These are phyloP conservation scores for Fratercula arctica DNA, from an alignment of 2,797 vertebrate species.

Conservation along the genomic window DNA sequence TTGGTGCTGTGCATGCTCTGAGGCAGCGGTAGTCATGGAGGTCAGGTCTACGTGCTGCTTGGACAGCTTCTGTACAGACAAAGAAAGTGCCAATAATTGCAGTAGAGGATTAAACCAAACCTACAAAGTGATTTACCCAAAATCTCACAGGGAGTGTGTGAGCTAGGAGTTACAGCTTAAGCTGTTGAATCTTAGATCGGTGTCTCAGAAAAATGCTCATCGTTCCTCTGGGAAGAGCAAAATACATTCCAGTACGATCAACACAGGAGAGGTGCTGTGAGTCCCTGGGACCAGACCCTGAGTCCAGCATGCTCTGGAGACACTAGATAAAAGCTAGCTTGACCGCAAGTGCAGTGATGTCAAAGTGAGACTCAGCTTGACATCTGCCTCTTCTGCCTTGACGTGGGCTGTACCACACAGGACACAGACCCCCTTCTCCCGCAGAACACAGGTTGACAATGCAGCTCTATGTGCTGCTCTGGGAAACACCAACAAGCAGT, in stretches of 20 bases:
- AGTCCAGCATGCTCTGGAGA: accelerated
- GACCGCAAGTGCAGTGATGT: neutral
- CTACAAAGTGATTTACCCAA: neutral
- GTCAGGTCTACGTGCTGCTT: neutral
- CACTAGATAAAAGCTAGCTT: neutral
- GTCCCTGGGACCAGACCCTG: accelerated
- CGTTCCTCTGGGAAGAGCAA: neutral
- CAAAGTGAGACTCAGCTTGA: neutral
- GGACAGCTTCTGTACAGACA: neutral
- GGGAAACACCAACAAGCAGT: neutral
- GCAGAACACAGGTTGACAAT: neutral
- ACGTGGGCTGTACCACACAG: neutral
- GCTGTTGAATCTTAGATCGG: neutral
- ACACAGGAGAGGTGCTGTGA: neutral
- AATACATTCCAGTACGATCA: neutral
- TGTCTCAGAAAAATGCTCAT: neutral
- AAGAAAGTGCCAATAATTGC: neutral
- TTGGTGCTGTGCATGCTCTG: neutral
- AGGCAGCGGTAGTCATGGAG: neutral
- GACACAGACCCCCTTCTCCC: neutral
- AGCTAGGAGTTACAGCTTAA: neutral
- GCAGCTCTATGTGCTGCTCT: neutral
- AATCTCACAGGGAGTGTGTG: neutral
- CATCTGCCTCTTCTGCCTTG: neutral
- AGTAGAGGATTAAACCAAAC: neutral